Evolutionary conservation across 2,113 vertebrate genomes (phyloP), one percentile per base, ranked within the genome.

Genomic region (Carettochelys insculpta): DNA sequence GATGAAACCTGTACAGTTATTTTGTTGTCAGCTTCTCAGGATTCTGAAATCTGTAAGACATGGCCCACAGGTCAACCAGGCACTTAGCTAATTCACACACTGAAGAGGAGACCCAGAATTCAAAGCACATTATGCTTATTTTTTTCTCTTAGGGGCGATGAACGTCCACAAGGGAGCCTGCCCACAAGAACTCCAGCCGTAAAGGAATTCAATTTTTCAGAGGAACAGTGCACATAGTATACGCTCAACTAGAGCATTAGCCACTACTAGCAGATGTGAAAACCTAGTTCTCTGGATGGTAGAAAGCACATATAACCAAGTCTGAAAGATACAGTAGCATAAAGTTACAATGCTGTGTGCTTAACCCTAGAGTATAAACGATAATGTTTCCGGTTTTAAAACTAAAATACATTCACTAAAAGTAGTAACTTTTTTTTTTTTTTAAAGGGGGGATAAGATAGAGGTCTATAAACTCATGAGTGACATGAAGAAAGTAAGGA

Each of bases 61-160:
- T 3, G 6, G 77, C 77, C 56, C 31, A 83, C 29, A 53, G 88
- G 31, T 2, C 86, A 41, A 47, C 24, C 65, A 90, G 58, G 0
- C 0, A 85, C 11, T 31, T 0, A 4, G 48, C 1, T 1, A 3
- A 29, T 34, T 27, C 53, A 0, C 2, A 8, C 24, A 10, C 8
- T 31, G 7, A 51, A 45, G 61, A 41, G 50, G 56, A 77, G 34
- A 16, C 22, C 2, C 53, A 47, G 2, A 75, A 9, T 41, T 75
- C 27, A 4, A 14, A n/a, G 45, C 16, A n/a, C n/a, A 73, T 24
- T 11, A 25, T 9, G 38, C 68, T 25, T 25, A 13, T 41, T 3
- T 9, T 41, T 43, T 19, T 43, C 12, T 25, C 6, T 38, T 22
- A 73, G 38, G 68, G 12, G 38, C 22, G 29, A 3, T 0, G 5